Percentiles rank a stretch among this genome's conserved stretches.
Conservation (phyloP, 2,797 vertebrate species). For the Morus bassanus region DNA sequence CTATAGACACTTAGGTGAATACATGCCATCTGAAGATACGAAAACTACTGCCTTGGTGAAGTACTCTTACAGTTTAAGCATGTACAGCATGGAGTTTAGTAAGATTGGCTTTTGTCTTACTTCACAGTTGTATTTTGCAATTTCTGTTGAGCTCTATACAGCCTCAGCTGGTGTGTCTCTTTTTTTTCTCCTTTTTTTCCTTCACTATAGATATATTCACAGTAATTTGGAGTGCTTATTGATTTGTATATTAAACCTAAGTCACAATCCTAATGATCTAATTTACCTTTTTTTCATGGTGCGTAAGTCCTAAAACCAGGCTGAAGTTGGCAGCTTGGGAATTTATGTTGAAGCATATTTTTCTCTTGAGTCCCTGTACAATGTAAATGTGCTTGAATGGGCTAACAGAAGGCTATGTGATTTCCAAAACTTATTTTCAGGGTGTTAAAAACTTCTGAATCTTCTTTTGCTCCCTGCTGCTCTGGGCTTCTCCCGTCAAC, state of each 20-base stretch:
- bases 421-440: slow-evolving; percentile 2
- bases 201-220: not conserved
- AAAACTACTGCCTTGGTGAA: not conserved
- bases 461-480: not conserved
- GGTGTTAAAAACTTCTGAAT: not conserved
- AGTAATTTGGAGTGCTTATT: not conserved
- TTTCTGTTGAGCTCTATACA: not conserved
- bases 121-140: not conserved
- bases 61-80: not conserved
- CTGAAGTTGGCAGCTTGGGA: not conserved
- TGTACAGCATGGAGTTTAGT: not conserved
- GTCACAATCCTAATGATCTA: not conserved
- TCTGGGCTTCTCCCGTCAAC: slow-evolving; percentile 12
- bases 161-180: not conserved
- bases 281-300: not conserved
- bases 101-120: not conserved
- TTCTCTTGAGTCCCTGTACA: not conserved
- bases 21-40: not conserved
- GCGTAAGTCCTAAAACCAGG: not conserved
- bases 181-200: accelerated
- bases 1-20: not conserved
- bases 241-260: not conserved
- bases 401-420: not conserved
- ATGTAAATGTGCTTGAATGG: not conserved
- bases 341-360: not conserved